These are phyloP conservation scores for Electrona antarctica DNA, from an alignment of 2,113 vertebrate species.

Conservation along the genomic window DNA sequence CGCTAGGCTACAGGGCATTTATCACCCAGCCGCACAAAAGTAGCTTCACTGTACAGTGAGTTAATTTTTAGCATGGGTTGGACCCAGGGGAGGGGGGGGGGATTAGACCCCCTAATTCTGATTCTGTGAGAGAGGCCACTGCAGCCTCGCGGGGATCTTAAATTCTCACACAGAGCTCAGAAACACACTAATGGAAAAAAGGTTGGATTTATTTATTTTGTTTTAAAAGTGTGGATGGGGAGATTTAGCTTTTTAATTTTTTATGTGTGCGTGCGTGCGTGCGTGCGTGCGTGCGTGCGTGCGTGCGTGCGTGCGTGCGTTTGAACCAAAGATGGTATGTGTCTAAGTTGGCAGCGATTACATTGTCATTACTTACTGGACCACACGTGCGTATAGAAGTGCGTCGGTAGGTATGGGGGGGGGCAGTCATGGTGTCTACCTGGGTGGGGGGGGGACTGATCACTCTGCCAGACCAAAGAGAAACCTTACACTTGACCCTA, in stretches of 20 bases:
- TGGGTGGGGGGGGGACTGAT: background rate
- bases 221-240: no score
- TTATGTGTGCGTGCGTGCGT: background rate
- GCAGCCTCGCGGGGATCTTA: background rate
- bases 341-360: background rate
- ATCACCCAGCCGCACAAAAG: background rate
- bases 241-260: background rate
- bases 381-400: background rate
- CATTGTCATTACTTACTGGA: background rate
- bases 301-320: background rate
- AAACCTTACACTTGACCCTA: slow-evolving; percentile 34
- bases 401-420: background rate
- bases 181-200: no score
- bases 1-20: no score
- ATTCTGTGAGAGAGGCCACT: no score
- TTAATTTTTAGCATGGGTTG: background rate
- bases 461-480: slow-evolving; percentile 38
- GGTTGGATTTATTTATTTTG: no score
- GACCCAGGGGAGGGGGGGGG: background rate
- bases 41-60: background rate
- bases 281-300: background rate
- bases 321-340: background rate
- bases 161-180: no score
- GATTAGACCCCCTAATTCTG: background rate
- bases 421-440: background rate